Base-by-base conservation (phyloP, 2,888 invertebrate species). In the Acronicta alni region DNA sequence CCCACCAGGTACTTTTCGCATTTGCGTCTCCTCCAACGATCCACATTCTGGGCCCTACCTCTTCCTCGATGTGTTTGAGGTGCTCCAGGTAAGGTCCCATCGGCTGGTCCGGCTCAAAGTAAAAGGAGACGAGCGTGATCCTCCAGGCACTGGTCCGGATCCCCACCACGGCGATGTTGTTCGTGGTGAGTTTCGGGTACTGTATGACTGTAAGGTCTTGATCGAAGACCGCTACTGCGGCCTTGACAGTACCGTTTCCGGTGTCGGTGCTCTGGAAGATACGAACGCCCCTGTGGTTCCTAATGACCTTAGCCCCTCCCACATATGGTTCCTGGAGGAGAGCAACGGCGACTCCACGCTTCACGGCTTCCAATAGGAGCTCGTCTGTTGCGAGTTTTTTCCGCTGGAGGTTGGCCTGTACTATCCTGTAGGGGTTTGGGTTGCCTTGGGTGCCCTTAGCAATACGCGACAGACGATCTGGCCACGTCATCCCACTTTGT, bases 181-280 rank as follows among this genome's bases (percentile, higher is more conserved):
- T 46, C 2, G 63, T 60, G 42, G 54, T 63, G n/a, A 61, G 43
- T 38, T 57, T 15, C 10, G 67, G 59, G 44, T 42, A 38, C 20
- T 57, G 55, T 14, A 18, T 26, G 0, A 61, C 41, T 16, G 37
- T 38, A 1, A 66, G 30, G 15, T 56, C 43, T 1, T 5, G 10
- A 18, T 65, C 44, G 16, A 61, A 57, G 14, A 70, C 45, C 0
- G 26, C 57, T 0, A 64, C 45, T 12, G 66, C 61, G 0, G 70
- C 61, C 38, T 67, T 66, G 30, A 30, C 10, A 1, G 30, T 7
- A 0, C 30, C 30, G 9, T 30, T 10, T 1, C 12, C 12, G 4
- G 9, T 10, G 10, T 10, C 12, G 10, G 10, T 7, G 9, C 10
- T 10, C 30, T 30, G 30, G 30, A 10, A 30, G 10, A 30, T 3